Evolutionary conservation across 2,113 vertebrate genomes (phyloP).

Genomic region (Melozone crissalis): DNA sequence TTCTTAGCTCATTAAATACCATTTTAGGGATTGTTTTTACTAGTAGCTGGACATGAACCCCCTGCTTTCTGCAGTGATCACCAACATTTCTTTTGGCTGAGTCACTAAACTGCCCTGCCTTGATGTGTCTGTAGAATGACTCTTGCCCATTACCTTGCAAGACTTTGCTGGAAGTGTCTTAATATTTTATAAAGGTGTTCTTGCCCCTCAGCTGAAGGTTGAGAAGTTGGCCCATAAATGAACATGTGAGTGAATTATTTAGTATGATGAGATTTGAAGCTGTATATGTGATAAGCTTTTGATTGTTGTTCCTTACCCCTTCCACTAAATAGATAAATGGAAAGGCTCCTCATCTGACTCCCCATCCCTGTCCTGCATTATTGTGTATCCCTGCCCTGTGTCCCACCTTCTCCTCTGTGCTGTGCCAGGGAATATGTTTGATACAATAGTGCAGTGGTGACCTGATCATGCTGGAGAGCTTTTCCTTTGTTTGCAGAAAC

Average conservation of each 20-base stretch:
- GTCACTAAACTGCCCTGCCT: not conserved
- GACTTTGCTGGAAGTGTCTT: not conserved
- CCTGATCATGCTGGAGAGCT: not conserved
- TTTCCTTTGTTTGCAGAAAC: not conserved
- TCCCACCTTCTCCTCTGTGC: not conserved
- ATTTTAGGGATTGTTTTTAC: not conserved
- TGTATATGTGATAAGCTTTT: not conserved
- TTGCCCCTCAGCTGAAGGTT: not conserved
- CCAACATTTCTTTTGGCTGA: not conserved
- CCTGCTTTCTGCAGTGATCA: not conserved
- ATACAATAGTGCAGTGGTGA: not conserved
- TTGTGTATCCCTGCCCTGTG: not conserved
- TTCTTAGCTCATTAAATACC: not conserved
- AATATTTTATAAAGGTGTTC: not conserved
- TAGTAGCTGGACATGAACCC: not conserved
- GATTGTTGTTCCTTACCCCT: not conserved
- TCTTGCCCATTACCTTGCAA: not conserved
- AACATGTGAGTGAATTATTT: not conserved
- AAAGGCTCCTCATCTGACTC: not conserved
- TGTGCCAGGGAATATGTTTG: not conserved
- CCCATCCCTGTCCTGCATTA: not conserved
- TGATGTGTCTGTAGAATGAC: not conserved
- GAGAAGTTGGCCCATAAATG: not conserved
- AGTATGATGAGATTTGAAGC: not conserved
- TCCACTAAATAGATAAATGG: not conserved